These are phyloP conservation scores for Mormyrops attenuatus DNA, from an alignment of 2,797 vertebrate species.

Conservation along the genomic window DNA sequence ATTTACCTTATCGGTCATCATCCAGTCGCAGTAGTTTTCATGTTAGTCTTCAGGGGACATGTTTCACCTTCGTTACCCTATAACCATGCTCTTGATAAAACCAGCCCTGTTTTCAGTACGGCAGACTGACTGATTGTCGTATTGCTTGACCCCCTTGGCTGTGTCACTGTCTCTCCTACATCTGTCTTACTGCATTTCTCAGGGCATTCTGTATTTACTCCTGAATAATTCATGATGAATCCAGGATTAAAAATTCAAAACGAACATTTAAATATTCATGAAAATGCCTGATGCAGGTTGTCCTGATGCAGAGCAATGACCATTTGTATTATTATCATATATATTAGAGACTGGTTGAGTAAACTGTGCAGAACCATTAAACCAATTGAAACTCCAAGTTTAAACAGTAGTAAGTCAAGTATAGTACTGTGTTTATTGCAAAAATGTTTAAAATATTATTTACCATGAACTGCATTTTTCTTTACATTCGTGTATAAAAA, in stretches of 20 bases:
- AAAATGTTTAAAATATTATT: neutral
- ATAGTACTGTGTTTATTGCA: neutral
- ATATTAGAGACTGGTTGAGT: neutral
- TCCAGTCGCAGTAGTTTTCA: neutral
- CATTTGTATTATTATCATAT: neutral
- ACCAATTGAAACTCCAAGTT: neutral
- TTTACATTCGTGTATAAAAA: neutral
- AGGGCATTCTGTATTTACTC: neutral
- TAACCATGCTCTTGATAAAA: neutral
- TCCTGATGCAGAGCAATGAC: neutral
- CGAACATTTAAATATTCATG: conserved; percentile 35
- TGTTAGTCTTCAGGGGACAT: neutral
- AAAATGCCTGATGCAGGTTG: neutral
- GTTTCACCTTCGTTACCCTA: neutral
- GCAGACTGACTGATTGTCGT: neutral
- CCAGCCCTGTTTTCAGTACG: neutral
- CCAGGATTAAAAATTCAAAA: conserved; percentile 29
- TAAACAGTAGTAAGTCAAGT: neutral
- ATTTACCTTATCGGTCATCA: neutral
- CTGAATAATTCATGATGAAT: conserved; percentile 40
- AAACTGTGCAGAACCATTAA: neutral
- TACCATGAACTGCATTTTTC: neutral
- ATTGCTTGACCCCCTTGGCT: neutral
- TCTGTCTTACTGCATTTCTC: neutral
- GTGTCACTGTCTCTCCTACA: neutral